These are phyloP conservation scores for Oscheius myriophilus DNA, from an alignment of 2,888 invertebrate genomes.

Conservation along the genomic window DNA sequence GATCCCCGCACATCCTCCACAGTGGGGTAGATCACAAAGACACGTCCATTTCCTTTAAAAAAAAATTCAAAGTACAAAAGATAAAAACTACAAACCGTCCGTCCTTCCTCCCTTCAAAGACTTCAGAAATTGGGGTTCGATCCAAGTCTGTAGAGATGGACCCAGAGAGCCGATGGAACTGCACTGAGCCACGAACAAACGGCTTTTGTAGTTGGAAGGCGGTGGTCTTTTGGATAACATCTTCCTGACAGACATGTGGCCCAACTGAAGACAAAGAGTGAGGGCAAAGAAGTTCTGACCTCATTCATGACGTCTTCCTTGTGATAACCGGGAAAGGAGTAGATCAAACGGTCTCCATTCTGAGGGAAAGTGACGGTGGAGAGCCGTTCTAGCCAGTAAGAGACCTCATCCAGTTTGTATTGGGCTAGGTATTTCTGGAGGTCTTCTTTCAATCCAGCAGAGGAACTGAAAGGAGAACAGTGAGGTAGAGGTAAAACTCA, in stretches of 20 bases:
- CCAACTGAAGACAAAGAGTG: slow-evolving; percentile 22
- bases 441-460: slow-evolving; percentile 32
- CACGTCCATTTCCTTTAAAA: slow-evolving; percentile 23
- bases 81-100: not conserved
- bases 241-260: slow-evolving; percentile 32
- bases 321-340: slow-evolving; percentile 61
- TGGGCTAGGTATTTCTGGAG: slow-evolving; percentile 37
- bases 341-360: slow-evolving; percentile 52
- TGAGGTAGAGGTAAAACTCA: too few species aligned
- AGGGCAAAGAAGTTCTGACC: slow-evolving; percentile 1
- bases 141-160: slow-evolving; percentile 78
- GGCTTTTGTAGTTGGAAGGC: not conserved
- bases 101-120: slow-evolving; percentile 71
- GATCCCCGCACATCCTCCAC: slow-evolving; percentile 85
- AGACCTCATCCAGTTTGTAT: slow-evolving; percentile 22
- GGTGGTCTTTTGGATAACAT: not conserved
- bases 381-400: slow-evolving; percentile 40
- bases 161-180: slow-evolving; percentile 77
- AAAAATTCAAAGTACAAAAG: too few species aligned
- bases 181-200: slow-evolving; percentile 50
- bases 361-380: slow-evolving; percentile 34
- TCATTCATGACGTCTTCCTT: slow-evolving; percentile 21
- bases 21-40: slow-evolving; percentile 78
- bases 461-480: too few species aligned
- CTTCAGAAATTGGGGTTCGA: slow-evolving; percentile 81